Percentiles rank a stretch among this genome's conserved stretches.
These are phyloP conservation scores for Arrhamphus sclerolepis DNA, from an alignment of 2,797 vertebrate species.

Conservation along the genomic window DNA sequence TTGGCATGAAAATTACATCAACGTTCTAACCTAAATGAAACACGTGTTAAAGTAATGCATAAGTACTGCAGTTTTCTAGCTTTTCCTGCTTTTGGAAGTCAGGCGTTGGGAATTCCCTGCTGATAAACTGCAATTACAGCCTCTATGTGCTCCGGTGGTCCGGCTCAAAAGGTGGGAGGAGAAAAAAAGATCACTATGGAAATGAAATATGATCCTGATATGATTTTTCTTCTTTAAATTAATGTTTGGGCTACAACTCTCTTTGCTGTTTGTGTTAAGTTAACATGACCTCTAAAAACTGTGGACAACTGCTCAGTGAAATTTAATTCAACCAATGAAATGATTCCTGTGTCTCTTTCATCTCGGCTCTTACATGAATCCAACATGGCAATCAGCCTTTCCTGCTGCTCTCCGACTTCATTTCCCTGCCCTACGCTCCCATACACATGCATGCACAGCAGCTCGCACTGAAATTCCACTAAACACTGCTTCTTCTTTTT, in stretches of 20 bases:
- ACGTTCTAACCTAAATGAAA: conserved; percentile 16
- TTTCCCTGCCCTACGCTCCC: conserved; percentile 19
- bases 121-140: conserved; percentile 50
- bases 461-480: conserved; percentile 24
- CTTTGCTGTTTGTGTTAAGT: conserved; percentile 31
- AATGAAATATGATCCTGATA: conserved; percentile 16
- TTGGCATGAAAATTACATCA: too few species aligned
- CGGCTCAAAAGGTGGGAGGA: background rate
- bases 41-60: conserved; percentile 47
- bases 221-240: conserved; percentile 43
- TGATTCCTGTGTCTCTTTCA: conserved; percentile 51
- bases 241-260: conserved; percentile 19
- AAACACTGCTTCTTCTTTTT: conserved; percentile 11
- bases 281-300: conserved; percentile 35
- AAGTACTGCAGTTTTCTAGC: background rate
- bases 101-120: conserved; percentile 45
- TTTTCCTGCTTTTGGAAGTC: conserved; percentile 31
- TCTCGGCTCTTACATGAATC: conserved; percentile 39
- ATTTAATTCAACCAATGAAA: conserved; percentile 53
- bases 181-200: conserved; percentile 3
- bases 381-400: conserved; percentile 59
- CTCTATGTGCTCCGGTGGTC: conserved; percentile 45
- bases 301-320: conserved; percentile 33
- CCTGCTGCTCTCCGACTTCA: conserved; percentile 25
- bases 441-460: conserved; percentile 3